phyloP scores from a whole-genome alignment of 1,140 invertebrate genomes.

The Scaptomyza pallida region DNA sequence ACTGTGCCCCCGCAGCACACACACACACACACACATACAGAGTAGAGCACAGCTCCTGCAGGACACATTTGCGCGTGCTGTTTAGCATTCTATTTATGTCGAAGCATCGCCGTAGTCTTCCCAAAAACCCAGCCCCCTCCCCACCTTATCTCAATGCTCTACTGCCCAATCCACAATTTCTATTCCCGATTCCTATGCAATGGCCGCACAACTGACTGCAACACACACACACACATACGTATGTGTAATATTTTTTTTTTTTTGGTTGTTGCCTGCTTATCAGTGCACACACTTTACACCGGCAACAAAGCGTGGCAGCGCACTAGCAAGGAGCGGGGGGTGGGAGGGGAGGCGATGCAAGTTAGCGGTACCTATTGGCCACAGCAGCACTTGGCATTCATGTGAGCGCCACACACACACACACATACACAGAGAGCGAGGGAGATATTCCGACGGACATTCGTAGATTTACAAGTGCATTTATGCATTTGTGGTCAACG shows the following conservation, averaged over 20 bases:
- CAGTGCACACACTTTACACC: conserved; percentile 49
- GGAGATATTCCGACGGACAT: background rate
- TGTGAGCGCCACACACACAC: conserved; percentile 23
- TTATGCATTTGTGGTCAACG: conserved; percentile 53
- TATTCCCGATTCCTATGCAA: conserved; percentile 6
- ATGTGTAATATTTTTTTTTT: conserved; percentile 8
- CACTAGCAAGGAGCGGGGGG: no score
- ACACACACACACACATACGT: background rate
- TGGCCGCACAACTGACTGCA: conserved; percentile 2
- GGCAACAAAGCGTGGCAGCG: conserved; percentile 20
- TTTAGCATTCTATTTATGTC: conserved; percentile 58
- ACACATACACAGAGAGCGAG: conserved; percentile 4
- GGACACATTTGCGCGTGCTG: conserved; percentile 51
- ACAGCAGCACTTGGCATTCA: conserved; percentile 49
- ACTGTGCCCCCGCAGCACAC: conserved; percentile 12
- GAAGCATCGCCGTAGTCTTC: conserved; percentile 16
- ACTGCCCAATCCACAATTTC: conserved; percentile 8
- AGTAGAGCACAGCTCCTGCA: conserved; percentile 17
- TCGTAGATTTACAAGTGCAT: conserved; percentile 36
- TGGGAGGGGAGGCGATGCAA: no score
- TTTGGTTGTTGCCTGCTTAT: conserved; percentile 46
- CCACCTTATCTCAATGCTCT: background rate
- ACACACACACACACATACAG: no score
- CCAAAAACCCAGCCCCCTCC: background rate
- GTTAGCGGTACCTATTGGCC: conserved; percentile 12